Percentiles rank a stretch among this genome's conserved stretches.
Conservation (phyloP, 2,113 vertebrate genomes). For the Coregonus clupeaformis region DNA sequence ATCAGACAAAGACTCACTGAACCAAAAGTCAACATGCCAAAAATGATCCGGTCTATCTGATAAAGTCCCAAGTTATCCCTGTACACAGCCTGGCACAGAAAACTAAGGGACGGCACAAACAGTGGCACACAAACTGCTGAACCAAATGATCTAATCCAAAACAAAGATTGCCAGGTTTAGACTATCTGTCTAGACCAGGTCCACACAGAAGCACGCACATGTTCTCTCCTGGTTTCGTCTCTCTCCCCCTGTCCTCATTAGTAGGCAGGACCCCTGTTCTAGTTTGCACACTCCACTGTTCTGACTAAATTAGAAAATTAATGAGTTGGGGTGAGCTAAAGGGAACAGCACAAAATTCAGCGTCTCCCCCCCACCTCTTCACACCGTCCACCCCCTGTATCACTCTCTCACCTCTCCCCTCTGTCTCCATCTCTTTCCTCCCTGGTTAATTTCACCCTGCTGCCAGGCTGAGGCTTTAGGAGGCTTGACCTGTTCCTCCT, state of each 20-base stretch:
- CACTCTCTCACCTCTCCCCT: constrained; percentile 10
- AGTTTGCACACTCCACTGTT: constrained; percentile 67
- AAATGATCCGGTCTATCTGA: too few species aligned
- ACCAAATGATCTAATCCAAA: too few species aligned
- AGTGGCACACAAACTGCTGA: too few species aligned
- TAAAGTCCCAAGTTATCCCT: too few species aligned
- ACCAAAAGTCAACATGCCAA: too few species aligned
- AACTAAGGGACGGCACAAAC: too few species aligned
- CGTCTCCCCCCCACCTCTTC: not conserved
- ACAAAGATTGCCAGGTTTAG: too few species aligned
- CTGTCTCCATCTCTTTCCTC: not conserved
- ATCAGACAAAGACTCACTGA: too few species aligned
- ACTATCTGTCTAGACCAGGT: too few species aligned
- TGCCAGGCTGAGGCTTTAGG: constrained; percentile 1
- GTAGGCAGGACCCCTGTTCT: constrained; percentile 54
- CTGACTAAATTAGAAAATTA: constrained; percentile 72
- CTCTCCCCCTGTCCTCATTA: constrained; percentile 53
- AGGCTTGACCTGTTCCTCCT: constrained; percentile 25
- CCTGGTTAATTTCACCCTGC: constrained; percentile 37
- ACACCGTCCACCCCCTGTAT: constrained; percentile 20
- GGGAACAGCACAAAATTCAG: constrained; percentile 28
- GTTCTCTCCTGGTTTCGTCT: not conserved
- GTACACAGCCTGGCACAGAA: too few species aligned
- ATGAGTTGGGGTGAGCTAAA: constrained; percentile 58
- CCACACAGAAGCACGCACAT: not conserved